Percentiles rank a stretch among this genome's conserved stretches.
Conservation (phyloP, 2,113 vertebrate species). For the Reinhardtius hippoglossoides region DNA sequence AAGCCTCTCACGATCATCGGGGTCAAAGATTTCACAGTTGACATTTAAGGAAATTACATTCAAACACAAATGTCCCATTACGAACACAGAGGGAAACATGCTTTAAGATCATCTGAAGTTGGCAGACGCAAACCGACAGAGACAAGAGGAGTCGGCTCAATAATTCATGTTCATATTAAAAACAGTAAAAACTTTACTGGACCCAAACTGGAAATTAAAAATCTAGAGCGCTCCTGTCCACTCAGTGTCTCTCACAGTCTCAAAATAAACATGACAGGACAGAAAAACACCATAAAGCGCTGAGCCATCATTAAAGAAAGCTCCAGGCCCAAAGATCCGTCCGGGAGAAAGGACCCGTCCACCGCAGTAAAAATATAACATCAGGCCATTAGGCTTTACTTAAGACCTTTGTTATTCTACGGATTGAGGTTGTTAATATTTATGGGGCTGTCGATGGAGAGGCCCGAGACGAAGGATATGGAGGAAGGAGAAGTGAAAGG, state of each 20-base stretch:
- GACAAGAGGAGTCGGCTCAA: conserved; percentile 45
- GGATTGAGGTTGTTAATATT: conserved; percentile 70
- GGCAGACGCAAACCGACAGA: conserved; percentile 4
- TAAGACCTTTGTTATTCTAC: conserved; percentile 59
- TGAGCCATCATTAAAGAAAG: conserved; percentile 30
- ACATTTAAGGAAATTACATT: neutral
- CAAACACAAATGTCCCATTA: neutral
- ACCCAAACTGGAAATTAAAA: conserved; percentile 34
- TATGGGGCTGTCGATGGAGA: conserved; percentile 46
- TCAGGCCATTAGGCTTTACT: conserved; percentile 59
- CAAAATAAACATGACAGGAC: conserved; percentile 35
- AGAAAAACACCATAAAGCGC: conserved; percentile 4
- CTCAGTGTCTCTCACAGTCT: neutral
- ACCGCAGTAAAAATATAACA: conserved; percentile 53
- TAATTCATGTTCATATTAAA: conserved; percentile 60
- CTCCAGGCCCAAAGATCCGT: conserved; percentile 3
- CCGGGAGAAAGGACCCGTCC: conserved; percentile 15
- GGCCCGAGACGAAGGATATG: conserved; percentile 16
- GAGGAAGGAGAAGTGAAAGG: conserved; percentile 11
- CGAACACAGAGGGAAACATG: neutral
- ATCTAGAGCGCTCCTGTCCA: neutral
- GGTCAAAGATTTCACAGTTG: no score
- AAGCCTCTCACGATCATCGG: no score
- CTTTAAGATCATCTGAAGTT: no score
- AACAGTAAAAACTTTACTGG: neutral